phyloP scores from a whole-genome alignment of 2,797 vertebrate species.

The Atherinosoma microstoma region DNA sequence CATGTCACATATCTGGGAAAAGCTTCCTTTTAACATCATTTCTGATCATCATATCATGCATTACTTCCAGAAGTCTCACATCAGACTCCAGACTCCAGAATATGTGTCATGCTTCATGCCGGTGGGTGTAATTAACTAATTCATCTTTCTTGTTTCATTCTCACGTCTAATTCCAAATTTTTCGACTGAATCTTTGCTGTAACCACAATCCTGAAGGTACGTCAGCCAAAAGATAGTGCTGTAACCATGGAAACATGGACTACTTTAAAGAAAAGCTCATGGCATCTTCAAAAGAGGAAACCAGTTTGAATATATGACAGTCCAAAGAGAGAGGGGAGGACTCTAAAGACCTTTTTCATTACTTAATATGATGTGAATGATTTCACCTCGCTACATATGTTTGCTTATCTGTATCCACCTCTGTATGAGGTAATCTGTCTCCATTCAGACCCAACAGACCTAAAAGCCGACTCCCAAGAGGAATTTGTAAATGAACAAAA shows the following conservation, averaged over 20 bases:
- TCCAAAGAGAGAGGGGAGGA: too few relatives aligned
- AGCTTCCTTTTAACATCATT: neutral
- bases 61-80: neutral
- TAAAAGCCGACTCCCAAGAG: neutral
- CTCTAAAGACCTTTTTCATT: neutral
- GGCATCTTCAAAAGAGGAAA: neutral
- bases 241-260: conserved; percentile 43
- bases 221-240: neutral
- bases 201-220: neutral
- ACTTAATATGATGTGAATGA: neutral
- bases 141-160: neutral
- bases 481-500: neutral
- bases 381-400: neutral
- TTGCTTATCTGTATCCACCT: too few relatives aligned
- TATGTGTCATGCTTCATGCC: too few relatives aligned
- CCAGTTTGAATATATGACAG: neutral
- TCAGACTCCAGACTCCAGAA: neutral
- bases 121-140: neutral
- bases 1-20: neutral
- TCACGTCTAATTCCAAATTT: neutral
- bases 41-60: neutral
- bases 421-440: neutral
- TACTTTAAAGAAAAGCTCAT: neutral
- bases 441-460: neutral
- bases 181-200: neutral